Conservation (phyloP, 2,888 invertebrate genomes). For the Chrysotoxum bicinctum region DNA sequence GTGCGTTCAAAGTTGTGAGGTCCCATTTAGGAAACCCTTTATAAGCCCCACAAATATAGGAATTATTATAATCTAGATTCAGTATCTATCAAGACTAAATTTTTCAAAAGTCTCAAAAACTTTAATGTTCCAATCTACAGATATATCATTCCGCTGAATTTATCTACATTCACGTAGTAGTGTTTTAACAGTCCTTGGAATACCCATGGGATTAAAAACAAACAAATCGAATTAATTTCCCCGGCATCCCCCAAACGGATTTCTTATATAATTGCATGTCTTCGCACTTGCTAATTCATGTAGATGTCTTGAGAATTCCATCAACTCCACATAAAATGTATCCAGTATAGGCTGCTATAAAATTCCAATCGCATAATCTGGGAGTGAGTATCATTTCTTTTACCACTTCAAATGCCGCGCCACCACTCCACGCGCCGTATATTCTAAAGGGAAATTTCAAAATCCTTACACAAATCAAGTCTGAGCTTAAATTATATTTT, state of each 20-base stretch:
- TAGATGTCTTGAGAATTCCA: constrained; percentile 38
- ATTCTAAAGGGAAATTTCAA: not conserved
- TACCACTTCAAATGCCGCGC: constrained; percentile 12
- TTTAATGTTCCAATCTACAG: too few species aligned
- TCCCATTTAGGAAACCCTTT: too few species aligned
- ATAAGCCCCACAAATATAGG: too few species aligned
- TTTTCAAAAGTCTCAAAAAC: too few species aligned
- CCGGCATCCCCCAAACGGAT: not conserved
- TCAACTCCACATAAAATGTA: not conserved
- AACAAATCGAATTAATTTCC: constrained; percentile 1
- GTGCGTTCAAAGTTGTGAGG: too few species aligned
- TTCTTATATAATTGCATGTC: constrained; percentile 45
- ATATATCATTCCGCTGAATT: too few species aligned
- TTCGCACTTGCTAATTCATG: constrained; percentile 60
- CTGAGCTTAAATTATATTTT: constrained; percentile 7
- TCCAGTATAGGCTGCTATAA: constrained; percentile 12
- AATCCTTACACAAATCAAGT: constrained; percentile 55
- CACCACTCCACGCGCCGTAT: not conserved
- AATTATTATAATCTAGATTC: too few species aligned
- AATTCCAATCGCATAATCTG: constrained; percentile 65
- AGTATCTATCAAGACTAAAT: too few species aligned
- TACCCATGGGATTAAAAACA: not conserved
- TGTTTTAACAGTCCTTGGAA: too few species aligned
- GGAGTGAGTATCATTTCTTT: constrained; percentile 45
- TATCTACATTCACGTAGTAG: too few species aligned